Evolutionary conservation across 2,797 vertebrate species (phyloP).

Genomic region (Anableps anableps): DNA sequence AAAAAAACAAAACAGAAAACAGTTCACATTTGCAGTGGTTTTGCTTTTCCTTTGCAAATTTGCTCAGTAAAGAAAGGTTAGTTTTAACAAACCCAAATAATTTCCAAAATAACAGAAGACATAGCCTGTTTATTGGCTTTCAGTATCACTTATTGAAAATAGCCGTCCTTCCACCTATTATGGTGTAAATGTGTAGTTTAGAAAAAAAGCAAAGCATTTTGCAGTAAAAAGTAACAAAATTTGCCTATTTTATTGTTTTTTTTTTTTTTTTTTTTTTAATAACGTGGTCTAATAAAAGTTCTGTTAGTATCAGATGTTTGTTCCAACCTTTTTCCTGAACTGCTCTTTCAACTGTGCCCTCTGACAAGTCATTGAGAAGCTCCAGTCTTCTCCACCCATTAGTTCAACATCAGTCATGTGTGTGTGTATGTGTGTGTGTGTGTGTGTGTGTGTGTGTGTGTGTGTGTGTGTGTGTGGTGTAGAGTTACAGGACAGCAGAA

Average conservation of each 20-base stretch:
- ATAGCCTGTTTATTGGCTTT: neutral
- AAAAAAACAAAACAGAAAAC: neutral
- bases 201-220: neutral
- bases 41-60: neutral
- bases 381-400: constrained; percentile 53
- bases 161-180: neutral
- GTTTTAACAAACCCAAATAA: neutral
- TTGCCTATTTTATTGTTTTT: neutral
- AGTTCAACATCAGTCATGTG: constrained; percentile 50
- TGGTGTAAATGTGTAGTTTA: neutral
- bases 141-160: neutral
- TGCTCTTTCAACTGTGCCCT: neutral
- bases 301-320: neutral
- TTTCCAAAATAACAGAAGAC: neutral
- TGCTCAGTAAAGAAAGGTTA: neutral
- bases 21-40: neutral
- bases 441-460: constrained; percentile 25
- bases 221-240: neutral
- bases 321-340: constrained; percentile 5
- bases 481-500: constrained; percentile 47
- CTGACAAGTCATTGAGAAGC: constrained; percentile 22
- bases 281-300: constrained; percentile 32
- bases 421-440: constrained; percentile 19
- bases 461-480: constrained; percentile 40
- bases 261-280: neutral